A percentile compares a stretch with the other conserved stretches of the same genome.
phyloP scores from a whole-genome alignment of 2,888 invertebrate species.

The Platycheirus rosarum region DNA sequence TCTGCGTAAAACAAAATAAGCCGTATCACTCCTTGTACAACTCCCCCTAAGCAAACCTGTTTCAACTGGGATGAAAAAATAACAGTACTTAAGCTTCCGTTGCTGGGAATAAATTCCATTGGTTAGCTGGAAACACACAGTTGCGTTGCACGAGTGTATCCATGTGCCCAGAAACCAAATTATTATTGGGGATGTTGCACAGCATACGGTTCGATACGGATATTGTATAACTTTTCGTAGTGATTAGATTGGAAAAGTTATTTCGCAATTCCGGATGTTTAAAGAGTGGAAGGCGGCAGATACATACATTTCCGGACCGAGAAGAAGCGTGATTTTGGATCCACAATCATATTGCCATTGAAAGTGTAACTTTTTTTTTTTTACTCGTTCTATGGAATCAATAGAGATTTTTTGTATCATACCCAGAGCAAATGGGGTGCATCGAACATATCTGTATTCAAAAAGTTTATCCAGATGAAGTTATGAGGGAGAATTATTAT shows the following conservation, averaged over 20 bases:
- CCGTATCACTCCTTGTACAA: background rate
- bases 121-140: background rate
- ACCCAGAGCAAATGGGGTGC: background rate
- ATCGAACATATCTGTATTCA: background rate
- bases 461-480: background rate
- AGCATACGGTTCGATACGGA: slow-evolving; percentile 40
- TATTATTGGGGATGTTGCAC: slow-evolving; percentile 16
- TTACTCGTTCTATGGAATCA: background rate
- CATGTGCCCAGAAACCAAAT: slow-evolving; percentile 4
- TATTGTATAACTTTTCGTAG: slow-evolving; percentile 55
- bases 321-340: background rate
- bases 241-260: slow-evolving; percentile 67
- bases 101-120: slow-evolving; percentile 18
- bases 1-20: background rate
- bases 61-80: background rate
- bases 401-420: background rate
- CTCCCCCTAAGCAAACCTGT: background rate
- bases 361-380: slow-evolving; percentile 14
- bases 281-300: background rate
- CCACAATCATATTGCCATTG: slow-evolving; percentile 5
- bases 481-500: background rate
- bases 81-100: background rate
- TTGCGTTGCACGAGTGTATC: background rate
- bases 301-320: slow-evolving; percentile 22
- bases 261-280: slow-evolving; percentile 44